Evolutionary conservation across 2,888 invertebrate genomes (phyloP).

Genomic region (Heterodera filipjevi): DNA sequence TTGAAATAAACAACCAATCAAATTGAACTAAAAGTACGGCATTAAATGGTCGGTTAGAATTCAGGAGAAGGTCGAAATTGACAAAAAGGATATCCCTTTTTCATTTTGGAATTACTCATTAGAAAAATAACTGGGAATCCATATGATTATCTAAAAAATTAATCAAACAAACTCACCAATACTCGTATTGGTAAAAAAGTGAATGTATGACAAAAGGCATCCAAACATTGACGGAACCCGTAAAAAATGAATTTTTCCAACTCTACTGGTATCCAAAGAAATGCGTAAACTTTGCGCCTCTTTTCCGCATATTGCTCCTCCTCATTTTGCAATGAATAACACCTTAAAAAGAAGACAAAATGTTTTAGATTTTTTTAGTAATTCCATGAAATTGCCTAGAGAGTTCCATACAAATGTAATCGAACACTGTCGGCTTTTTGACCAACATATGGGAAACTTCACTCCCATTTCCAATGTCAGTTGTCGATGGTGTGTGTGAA

Average conservation of each 20-base stretch:
- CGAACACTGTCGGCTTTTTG: slow-evolving; percentile 45
- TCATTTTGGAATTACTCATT: too few species aligned
- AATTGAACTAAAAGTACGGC: slow-evolving; percentile 19
- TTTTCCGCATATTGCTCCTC: slow-evolving; percentile 90
- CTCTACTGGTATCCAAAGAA: slow-evolving; percentile 89
- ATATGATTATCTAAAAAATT: too few species aligned
- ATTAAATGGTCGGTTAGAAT: too few species aligned
- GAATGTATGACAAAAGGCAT: slow-evolving; percentile 94
- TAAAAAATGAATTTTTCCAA: slow-evolving; percentile 81
- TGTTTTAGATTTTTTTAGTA: too few species aligned
- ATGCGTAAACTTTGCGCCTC: slow-evolving; percentile 87
- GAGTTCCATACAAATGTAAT: slow-evolving; percentile 58
- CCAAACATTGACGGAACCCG: slow-evolving; percentile 89
- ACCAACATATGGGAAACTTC: background rate
- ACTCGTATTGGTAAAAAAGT: slow-evolving; percentile 94
- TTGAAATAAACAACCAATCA: slow-evolving; percentile 16
- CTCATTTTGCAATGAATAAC: slow-evolving; percentile 90
- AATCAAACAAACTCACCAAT: slow-evolving; percentile 73
- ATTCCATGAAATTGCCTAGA: slow-evolving; percentile 48
- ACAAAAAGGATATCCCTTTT: too few species aligned
- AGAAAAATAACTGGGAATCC: too few species aligned
- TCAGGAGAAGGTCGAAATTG: too few species aligned
- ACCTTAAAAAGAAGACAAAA: slow-evolving; percentile 68
- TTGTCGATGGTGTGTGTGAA: background rate
- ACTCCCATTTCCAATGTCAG: background rate